Conservation (phyloP, 1,140 invertebrate genomes). For the Calephelis nemesis region DNA sequence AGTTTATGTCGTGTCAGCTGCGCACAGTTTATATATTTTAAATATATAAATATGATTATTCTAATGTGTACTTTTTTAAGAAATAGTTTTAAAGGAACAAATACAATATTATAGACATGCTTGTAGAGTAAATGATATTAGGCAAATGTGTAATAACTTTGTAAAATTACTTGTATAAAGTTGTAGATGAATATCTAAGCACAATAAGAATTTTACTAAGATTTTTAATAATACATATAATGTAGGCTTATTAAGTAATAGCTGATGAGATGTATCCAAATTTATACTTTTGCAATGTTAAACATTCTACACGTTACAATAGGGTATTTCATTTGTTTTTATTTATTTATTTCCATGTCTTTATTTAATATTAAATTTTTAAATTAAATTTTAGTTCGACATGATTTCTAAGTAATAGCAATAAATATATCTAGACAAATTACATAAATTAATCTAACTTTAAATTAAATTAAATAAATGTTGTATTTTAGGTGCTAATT, state of each 20-base stretch:
- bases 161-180: constrained; percentile 4
- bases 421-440: no score
- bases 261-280: neutral
- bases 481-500: no score
- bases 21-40: no score
- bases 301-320: constrained; percentile 1
- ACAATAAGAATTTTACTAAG: constrained; percentile 13
- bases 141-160: constrained; percentile 11
- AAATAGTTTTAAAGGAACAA: neutral
- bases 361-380: no score
- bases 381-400: no score
- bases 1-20: no score
- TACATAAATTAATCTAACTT: no score
- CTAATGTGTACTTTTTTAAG: neutral
- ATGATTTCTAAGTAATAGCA: no score
- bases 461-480: no score
- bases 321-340: neutral
- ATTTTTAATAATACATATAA: neutral
- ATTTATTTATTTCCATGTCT: no score
- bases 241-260: constrained; percentile 3
- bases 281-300: constrained; percentile 14
- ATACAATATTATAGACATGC: neutral
- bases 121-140: constrained; percentile 6
- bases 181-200: constrained; percentile 9
- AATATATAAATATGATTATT: neutral